A percentile compares a stretch with the other conserved stretches of the same genome.
Evolutionary conservation across 2,888 invertebrate species (phyloP).

Genomic region (Apodemia hepburni): DNA sequence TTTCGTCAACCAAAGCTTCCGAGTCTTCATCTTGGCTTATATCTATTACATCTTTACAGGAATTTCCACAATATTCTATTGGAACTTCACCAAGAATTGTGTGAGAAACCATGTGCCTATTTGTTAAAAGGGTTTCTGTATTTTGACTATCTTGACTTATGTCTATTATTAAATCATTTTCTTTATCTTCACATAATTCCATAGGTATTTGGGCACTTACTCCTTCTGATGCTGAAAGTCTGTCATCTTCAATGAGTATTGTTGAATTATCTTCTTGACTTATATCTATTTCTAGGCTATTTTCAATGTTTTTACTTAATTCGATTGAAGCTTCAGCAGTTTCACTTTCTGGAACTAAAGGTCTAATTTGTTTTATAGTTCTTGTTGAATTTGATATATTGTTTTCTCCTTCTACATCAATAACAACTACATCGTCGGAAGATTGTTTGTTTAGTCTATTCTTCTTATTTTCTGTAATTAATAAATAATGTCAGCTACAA

Average conservation of each 20-base stretch:
- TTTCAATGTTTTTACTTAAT: neutral
- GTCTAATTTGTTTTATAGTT: neutral
- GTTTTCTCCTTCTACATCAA: neutral
- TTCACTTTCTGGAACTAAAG: neutral
- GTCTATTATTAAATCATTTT: neutral
- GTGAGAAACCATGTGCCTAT: neutral
- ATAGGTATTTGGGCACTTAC: neutral
- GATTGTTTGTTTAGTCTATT: slow-evolving; percentile 34
- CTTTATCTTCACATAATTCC: neutral
- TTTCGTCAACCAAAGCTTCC: neutral
- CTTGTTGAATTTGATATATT: too few relatives aligned
- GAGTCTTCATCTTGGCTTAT: slow-evolving; percentile 18
- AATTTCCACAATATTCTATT: slow-evolving; percentile 8
- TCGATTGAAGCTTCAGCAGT: neutral
- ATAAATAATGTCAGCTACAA: too few relatives aligned
- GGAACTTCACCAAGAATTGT: neutral
- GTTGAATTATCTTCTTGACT: neutral
- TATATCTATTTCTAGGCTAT: neutral
- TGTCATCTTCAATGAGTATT: slow-evolving; percentile 3
- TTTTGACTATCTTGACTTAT: neutral
- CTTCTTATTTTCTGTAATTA: slow-evolving; percentile 10
- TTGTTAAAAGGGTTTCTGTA: neutral
- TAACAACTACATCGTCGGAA: neutral
- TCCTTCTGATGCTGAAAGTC: neutral
- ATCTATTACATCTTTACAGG: slow-evolving; percentile 19